Evolutionary conservation across 2,113 vertebrate genomes (phyloP), one percentile per base, ranked within the genome.

Genomic region (Scartelaos histophorus): DNA sequence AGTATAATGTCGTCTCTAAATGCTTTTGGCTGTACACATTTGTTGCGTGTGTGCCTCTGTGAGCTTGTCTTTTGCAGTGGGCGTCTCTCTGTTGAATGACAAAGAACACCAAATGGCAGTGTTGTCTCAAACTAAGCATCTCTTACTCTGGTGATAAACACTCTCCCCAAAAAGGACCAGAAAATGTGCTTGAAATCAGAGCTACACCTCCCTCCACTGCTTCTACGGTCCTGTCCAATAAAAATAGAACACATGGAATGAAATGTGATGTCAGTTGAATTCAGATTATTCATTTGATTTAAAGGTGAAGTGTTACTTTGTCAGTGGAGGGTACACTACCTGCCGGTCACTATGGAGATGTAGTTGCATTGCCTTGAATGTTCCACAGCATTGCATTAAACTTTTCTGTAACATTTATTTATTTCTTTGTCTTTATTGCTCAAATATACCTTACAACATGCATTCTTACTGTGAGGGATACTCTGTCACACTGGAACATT

Each of bases 61-160:
- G 3, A 29, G 25, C 58, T 34, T 10, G 22, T 61, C 58, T 61
- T 61, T 61, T 9, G 58, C 25, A 34, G 58, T 61, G 58, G 25
- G 58, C 25, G 24, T 61, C 24, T 61, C 58, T 61, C 19, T 61
- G 10, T 61, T 61, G 24, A 34, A 61, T 61, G 16, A 61, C 24
- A 17, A 61, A 34, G 25, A 61, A 61, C 24, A 61, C 58, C 58
- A 61, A 61, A 61, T 34, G 58, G 25, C 25, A 34, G 25, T 60
- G 57, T 60, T 60, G 21, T 61, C 58, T 61, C 58, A 61, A 34
- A 61, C 15, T 16, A 61, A 61, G 58, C 58, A 19, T 34, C 25
- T 61, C 25, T 58, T 25, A 34, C 29, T 29, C 58, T 25, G 1
- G 25, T 29, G 58, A 61, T 61, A 61, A 61, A 34, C 58, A 61